These are phyloP conservation scores for Huso huso DNA, from an alignment of 2,797 vertebrate species.

Conservation along the genomic window DNA sequence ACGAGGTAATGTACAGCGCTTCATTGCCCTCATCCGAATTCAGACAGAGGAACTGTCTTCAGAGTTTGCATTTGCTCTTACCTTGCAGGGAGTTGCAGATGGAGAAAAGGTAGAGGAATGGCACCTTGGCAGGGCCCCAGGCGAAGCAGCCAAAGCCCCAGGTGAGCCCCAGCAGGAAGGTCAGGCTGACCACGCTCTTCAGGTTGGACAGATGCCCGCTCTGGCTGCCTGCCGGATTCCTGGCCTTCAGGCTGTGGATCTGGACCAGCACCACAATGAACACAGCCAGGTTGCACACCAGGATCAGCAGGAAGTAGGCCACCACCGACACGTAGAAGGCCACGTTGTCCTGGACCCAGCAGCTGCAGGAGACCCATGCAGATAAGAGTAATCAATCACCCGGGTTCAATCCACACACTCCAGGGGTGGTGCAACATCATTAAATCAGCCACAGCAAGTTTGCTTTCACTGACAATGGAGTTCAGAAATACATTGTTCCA, in stretches of 20 bases:
- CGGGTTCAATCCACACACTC: not conserved
- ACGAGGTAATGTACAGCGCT: too few species aligned
- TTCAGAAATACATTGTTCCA: too few species aligned
- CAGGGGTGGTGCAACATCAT: not conserved
- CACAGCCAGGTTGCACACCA: constrained; percentile 67
- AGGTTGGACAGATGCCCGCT: constrained; percentile 51
- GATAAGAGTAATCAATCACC: not conserved
- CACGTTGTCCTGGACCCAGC: constrained; percentile 70
- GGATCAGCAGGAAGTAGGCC: constrained; percentile 62
- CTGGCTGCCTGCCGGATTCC: constrained; percentile 33
- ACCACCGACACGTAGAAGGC: constrained; percentile 70
- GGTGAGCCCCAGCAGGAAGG: constrained; percentile 75
- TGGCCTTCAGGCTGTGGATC: constrained; percentile 57
- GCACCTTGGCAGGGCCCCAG: constrained; percentile 57
- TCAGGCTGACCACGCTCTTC: constrained; percentile 67
- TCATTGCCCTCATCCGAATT: too few species aligned
- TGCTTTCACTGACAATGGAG: not conserved
- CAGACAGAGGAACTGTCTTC: too few species aligned
- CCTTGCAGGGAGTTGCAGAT: constrained; percentile 80
- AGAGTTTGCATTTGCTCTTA: constrained; percentile 33
- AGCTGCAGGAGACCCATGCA: constrained; percentile 49
- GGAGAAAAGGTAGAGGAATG: constrained; percentile 73
- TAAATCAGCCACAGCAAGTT: not conserved
- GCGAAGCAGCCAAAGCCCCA: constrained; percentile 75
- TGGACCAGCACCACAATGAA: constrained; percentile 74